Percentiles rank a stretch among this genome's conserved stretches.
These are phyloP conservation scores for Triplophysa siluroides DNA, from an alignment of 2,113 vertebrate genomes.

Conservation along the genomic window DNA sequence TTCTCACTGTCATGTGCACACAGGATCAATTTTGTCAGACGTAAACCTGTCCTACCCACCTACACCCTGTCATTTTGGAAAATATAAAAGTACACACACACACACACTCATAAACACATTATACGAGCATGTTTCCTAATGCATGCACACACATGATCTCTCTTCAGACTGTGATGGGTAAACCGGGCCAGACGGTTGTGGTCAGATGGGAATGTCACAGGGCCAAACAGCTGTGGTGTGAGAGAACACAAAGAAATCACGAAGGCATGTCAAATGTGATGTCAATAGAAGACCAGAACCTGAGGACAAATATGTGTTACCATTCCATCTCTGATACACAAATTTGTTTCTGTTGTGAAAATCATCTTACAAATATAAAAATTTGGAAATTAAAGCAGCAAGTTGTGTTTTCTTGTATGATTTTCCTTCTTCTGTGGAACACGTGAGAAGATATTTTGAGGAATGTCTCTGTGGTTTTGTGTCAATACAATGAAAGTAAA, in stretches of 20 bases:
- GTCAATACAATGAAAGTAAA: no score
- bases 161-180: neutral
- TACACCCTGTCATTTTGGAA: neutral
- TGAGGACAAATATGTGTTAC: neutral
- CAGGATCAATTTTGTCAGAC: neutral
- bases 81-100: neutral
- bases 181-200: conserved; percentile 18
- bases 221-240: conserved; percentile 34
- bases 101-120: neutral
- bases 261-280: neutral
- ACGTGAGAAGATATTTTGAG: no score
- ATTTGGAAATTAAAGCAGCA: neutral
- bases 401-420: neutral
- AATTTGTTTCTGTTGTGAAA: neutral
- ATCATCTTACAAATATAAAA: neutral
- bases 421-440: no score
- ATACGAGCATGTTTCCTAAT: neutral
- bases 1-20: neutral
- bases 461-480: no score
- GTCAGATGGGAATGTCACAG: conserved; percentile 15
- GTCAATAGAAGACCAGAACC: neutral
- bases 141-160: neutral
- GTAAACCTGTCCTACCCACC: neutral
- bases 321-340: neutral
- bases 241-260: conserved; percentile 10